Conservation (phyloP, 2,888 invertebrate species). For the Cheilosia vulpina region DNA sequence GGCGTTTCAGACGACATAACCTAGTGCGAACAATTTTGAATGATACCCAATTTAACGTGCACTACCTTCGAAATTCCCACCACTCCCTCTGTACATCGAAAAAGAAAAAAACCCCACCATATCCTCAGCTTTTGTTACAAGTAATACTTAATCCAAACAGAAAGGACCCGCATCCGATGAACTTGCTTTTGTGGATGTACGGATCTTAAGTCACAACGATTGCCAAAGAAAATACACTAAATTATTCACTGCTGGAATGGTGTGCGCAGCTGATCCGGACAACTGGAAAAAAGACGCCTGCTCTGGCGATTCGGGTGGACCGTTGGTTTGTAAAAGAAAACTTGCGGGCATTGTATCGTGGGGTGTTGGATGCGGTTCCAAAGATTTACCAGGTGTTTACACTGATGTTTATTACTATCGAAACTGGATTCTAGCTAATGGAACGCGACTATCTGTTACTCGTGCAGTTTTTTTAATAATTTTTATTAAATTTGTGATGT, state of each 20-base stretch:
- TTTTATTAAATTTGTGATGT: background rate
- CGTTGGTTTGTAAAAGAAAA: conserved; percentile 38
- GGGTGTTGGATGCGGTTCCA: conserved; percentile 39
- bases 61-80: no score
- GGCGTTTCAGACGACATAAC: no score
- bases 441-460: background rate
- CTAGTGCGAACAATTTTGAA: no score
- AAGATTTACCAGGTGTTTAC: conserved; percentile 37
- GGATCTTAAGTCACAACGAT: background rate
- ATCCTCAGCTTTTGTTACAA: background rate
- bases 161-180: conserved; percentile 26
- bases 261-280: conserved; percentile 31
- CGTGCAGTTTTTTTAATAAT: background rate
- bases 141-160: conserved; percentile 5
- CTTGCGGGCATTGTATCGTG: conserved; percentile 49
- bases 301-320: conserved; percentile 57
- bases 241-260: conserved; percentile 29
- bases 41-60: no score
- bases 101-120: no score
- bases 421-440: conserved; percentile 28
- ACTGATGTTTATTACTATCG: conserved; percentile 45
- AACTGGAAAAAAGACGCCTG: conserved; percentile 32
- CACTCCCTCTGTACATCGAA: no score
- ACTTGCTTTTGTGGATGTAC: conserved; percentile 16
- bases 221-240: conserved; percentile 19